Conservation (phyloP, 35 echinoderm and acorn worm genomes). For the Holothuria glaberrima region DNA sequence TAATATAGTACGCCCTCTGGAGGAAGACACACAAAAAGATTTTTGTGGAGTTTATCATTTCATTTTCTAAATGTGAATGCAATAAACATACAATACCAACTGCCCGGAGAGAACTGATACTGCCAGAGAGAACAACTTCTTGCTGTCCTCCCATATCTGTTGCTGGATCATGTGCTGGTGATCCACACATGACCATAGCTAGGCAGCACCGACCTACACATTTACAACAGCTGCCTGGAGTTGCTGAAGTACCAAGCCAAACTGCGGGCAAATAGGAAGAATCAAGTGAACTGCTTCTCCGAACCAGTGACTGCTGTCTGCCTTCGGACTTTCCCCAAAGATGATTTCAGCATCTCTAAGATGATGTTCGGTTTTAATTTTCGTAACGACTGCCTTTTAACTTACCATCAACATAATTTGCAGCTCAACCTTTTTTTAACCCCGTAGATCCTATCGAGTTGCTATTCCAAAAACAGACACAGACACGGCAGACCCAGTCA, state of each 20-base stretch:
- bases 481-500: too few species aligned
- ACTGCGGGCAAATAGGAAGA: background rate
- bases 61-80: background rate
- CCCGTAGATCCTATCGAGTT: background rate
- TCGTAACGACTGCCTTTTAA: background rate
- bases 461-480: background rate
- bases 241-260: background rate
- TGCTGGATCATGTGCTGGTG: background rate
- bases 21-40: background rate
- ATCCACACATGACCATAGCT: background rate
- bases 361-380: slow-evolving; percentile 8
- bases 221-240: background rate
- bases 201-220: background rate
- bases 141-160: background rate
- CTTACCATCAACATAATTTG: slow-evolving; percentile 8
- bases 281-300: background rate
- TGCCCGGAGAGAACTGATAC: background rate
- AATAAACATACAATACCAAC: background rate
- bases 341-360: background rate
- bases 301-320: background rate
- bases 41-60: background rate
- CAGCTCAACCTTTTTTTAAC: background rate
- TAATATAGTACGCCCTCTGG: background rate
- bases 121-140: background rate
- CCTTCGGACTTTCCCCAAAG: background rate